phyloP scores from a whole-genome alignment of 2,888 invertebrate species.

The Ormyrus thymus region DNA sequence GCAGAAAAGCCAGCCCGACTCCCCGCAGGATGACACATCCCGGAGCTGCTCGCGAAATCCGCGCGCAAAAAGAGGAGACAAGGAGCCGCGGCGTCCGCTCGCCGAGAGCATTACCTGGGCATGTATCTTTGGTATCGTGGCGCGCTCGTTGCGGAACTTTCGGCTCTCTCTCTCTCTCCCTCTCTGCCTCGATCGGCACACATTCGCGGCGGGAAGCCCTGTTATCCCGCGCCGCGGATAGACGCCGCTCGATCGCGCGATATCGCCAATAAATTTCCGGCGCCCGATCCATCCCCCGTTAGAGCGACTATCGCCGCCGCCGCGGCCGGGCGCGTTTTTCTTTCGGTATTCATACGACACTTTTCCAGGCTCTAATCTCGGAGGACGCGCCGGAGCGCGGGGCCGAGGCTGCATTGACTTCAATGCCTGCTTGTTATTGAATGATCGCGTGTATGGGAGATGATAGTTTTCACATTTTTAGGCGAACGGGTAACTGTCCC shows the following conservation, averaged over 20 bases:
- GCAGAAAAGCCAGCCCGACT: neutral
- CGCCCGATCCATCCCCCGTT: conserved; percentile 5
- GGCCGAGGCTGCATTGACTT: too few species aligned
- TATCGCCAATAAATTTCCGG: conserved; percentile 57
- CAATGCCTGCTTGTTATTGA: too few species aligned
- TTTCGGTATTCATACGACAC: too few species aligned
- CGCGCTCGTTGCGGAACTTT: conserved; percentile 31
- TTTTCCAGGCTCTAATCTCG: too few species aligned
- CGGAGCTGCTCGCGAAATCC: neutral
- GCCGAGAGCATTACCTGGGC: neutral
- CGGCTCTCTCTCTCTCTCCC: neutral
- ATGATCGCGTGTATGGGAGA: too few species aligned
- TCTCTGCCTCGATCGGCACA: conserved; percentile 41
- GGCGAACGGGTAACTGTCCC: too few species aligned
- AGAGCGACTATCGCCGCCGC: too few species aligned
- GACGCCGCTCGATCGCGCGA: conserved; percentile 48
- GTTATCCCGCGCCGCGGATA: conserved; percentile 44
- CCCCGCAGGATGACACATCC: neutral
- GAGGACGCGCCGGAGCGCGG: too few species aligned
- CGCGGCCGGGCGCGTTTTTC: too few species aligned
- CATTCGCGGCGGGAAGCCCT: conserved; percentile 49
- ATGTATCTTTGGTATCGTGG: neutral
- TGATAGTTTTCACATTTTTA: too few species aligned
- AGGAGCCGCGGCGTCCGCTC: neutral
- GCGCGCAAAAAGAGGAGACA: neutral